Percentiles rank a stretch among this genome's conserved stretches.
phyloP scores from a whole-genome alignment of 2,113 vertebrate genomes.

The Bufo bufo region DNA sequence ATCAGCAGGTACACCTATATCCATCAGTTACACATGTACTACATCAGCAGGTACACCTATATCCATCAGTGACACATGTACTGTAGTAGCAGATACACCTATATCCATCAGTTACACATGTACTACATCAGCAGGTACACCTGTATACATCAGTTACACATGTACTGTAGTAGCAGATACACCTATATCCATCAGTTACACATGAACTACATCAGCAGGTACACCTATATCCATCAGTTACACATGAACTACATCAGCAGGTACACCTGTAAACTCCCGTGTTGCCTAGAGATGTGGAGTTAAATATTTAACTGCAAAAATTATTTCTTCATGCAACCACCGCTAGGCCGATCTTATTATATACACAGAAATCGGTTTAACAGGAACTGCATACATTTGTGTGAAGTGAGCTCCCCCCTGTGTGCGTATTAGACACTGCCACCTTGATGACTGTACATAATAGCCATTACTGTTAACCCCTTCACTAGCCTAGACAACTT shows the following conservation, averaged over 20 bases:
- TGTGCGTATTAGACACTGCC: background rate
- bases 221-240: background rate
- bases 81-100: background rate
- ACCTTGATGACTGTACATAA: background rate
- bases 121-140: background rate
- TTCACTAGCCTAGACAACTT: too few relatives aligned
- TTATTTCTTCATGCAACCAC: too few relatives aligned
- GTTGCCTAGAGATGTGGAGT: too few relatives aligned
- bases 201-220: background rate
- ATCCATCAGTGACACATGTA: background rate
- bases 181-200: background rate
- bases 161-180: background rate
- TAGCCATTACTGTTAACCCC: too few relatives aligned
- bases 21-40: background rate
- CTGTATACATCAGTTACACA: background rate
- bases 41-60: background rate
- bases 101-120: background rate
- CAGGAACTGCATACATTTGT: background rate
- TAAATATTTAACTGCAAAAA: too few relatives aligned
- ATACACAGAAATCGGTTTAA: too few relatives aligned
- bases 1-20: too few relatives aligned
- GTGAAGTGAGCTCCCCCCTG: background rate
- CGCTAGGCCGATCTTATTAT: too few relatives aligned
- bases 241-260: too few relatives aligned
- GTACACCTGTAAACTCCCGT: too few relatives aligned